Evolutionary conservation across 2,113 vertebrate genomes (phyloP), one percentile per base, ranked within the genome.

Genomic region (Zapus hudsonius): DNA sequence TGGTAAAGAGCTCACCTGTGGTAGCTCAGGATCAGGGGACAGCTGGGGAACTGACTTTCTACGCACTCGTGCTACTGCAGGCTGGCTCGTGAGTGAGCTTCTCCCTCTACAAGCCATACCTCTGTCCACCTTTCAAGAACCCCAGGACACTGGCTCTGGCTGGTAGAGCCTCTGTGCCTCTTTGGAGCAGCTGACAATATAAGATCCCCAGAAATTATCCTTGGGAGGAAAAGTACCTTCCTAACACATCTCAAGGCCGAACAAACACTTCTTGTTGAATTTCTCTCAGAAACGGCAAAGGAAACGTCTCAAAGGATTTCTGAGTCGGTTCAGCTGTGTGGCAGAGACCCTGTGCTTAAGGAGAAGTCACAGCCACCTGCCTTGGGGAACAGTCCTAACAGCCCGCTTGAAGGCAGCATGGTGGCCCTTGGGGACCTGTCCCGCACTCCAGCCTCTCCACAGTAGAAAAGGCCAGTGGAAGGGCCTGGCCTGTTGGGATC

Each of bases 401-500:
- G 15, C 57, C 31, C 23, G 20, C 23, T 2, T 7, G 57, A 33
- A 29, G 10, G 70, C 20, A 16, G 25, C 4, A 0, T 57, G 44
- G 57, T 38, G 40, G 66, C 66, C 12, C 20, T 31, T 25, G 59
- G 59, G 15, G 33, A 69, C 33, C 31, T n/a, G 31, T 16, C 11
- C 16, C 31, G 8, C 59, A 67, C 6, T n/a, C 52, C 47, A 9
- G 7, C 4, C 82, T 59, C 27, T 2, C 9, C n/a, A 29, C 7
- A 7, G n/a, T 25, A 42, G 29, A 38, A 31, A 67, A 2, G 2
- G 6, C 4, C 2, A 0, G 5, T 5, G 40, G 66, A n/a, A 22
- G 3, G 13, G 29, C n/a, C 3, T 15, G 11, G 29, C 23, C 16
- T 20, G 38, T 75, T 7, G 52, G 22, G n/a, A n/a, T 27, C 79